phyloP scores from a whole-genome alignment of 53 echinoderm and acorn worm genomes.

The Holothuria scabra region DNA sequence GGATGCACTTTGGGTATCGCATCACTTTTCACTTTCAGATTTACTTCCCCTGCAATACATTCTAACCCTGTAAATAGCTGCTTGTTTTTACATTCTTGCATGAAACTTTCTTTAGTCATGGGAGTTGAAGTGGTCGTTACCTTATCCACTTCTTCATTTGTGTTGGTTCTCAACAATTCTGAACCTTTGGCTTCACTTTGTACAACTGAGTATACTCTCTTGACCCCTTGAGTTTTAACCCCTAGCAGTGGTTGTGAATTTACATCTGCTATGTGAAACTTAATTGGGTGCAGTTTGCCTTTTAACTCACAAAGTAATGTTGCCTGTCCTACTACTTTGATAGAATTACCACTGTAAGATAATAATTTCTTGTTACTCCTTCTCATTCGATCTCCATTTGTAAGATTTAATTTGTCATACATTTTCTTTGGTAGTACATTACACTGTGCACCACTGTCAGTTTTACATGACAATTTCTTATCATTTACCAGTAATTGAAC shows the following conservation, averaged over 20 bases:
- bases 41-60: constrained; percentile 37
- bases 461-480: constrained; percentile 25
- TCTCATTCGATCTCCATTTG: background rate
- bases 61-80: constrained; percentile 39
- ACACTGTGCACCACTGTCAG: constrained; percentile 31
- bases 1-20: constrained; percentile 37
- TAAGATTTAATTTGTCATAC: background rate
- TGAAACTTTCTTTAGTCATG: constrained; percentile 12
- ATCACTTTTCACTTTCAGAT: constrained; percentile 38
- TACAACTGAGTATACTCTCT: constrained; percentile 26
- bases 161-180: background rate
- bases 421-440: background rate
- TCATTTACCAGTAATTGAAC: too few species aligned
- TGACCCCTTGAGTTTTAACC: constrained; percentile 1
- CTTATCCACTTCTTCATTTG: too few species aligned
- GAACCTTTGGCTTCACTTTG: background rate
- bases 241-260: constrained; percentile 22
- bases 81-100: constrained; percentile 1
- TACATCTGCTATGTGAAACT: constrained; percentile 30
- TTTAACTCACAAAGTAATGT: constrained; percentile 25
- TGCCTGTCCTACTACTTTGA: background rate
- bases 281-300: background rate
- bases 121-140: background rate
- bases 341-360: background rate
- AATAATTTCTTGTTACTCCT: constrained; percentile 37